Conservation (phyloP, 2,113 vertebrate species). For the Sprattus sprattus region DNA sequence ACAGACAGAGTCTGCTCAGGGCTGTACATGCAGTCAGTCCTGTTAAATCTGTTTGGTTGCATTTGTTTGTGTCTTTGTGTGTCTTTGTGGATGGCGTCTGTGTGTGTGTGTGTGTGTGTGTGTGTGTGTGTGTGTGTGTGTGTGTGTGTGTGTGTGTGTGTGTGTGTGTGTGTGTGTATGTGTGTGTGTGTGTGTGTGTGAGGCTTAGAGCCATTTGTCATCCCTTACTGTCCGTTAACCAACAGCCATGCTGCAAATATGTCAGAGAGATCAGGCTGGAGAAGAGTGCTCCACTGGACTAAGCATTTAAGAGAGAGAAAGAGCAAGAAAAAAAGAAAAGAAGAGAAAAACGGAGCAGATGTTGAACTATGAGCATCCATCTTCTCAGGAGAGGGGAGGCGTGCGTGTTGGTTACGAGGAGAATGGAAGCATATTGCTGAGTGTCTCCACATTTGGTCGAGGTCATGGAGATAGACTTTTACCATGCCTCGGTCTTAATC, state of each 20-base stretch:
- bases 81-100: neutral
- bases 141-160: neutral
- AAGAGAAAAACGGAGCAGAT: slow-evolving; percentile 1
- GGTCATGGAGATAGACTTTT: slow-evolving; percentile 26
- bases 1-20: neutral
- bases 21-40: neutral
- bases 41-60: neutral
- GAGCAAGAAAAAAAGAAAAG: neutral
- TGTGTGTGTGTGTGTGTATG: neutral
- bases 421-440: neutral
- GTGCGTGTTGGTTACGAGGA: neutral
- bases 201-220: neutral
- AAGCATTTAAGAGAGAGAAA: neutral
- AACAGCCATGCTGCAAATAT: slow-evolving; percentile 12
- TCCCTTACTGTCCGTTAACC: neutral
- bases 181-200: neutral
- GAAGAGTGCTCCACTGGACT: neutral
- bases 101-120: neutral
- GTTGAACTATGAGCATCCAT: slow-evolving; percentile 11
- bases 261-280: neutral
- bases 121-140: neutral
- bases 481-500: slow-evolving; percentile 50
- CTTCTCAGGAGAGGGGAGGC: neutral
- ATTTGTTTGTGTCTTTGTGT: neutral
- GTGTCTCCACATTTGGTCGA: neutral